Conservation (phyloP, 1,140 invertebrate species). For the Platorchestia sp. region DNA sequence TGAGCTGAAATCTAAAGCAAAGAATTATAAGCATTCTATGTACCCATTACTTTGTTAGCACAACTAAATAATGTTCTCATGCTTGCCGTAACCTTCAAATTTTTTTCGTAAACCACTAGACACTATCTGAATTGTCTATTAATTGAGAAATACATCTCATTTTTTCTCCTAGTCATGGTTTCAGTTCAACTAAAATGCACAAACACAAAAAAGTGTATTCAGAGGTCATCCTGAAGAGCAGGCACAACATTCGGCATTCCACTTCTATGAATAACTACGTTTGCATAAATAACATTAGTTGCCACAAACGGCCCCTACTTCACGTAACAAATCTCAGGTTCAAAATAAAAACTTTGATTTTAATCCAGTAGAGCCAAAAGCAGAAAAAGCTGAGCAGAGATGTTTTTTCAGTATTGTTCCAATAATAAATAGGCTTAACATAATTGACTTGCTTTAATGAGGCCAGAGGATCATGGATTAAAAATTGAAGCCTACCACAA, state of each 20-base stretch:
- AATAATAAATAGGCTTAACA: no score
- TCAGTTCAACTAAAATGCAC: background rate
- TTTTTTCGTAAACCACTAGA: background rate
- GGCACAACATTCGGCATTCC: background rate
- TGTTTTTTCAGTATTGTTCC: no score
- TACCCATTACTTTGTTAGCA: background rate
- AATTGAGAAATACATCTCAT: background rate
- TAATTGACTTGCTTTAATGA: no score
- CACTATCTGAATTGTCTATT: background rate
- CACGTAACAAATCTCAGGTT: no score
- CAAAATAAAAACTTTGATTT: no score
- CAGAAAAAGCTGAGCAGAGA: no score
- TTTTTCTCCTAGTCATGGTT: background rate
- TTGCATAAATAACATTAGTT: no score
- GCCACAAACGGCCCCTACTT: no score
- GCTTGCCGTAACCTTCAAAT: background rate
- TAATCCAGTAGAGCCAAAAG: no score
- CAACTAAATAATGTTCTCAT: background rate
- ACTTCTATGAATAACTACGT: no score
- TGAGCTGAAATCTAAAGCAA: constrained; percentile 78
- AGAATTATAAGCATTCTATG: background rate
- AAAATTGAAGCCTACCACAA: no score
- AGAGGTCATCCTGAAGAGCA: background rate
- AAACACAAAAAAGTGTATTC: background rate
- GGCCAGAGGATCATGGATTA: no score